Conservation (phyloP, 2,113 vertebrate species). For the Dasypus novemcinctus region DNA sequence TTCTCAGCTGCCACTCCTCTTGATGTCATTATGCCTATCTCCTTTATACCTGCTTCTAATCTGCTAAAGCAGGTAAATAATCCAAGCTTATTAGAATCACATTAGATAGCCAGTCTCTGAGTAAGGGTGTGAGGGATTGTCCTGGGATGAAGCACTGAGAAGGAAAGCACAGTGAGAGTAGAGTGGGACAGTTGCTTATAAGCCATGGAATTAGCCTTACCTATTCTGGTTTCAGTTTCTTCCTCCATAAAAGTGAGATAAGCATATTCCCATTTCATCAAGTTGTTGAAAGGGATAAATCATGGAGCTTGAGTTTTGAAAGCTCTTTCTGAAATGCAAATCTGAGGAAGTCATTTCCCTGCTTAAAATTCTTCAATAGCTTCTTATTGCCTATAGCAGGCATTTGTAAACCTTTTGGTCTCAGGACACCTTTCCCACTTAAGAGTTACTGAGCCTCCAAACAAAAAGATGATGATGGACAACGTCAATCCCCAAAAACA, state of each 20-base stretch:
- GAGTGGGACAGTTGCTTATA: neutral
- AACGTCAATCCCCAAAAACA: too few relatives aligned
- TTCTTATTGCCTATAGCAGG: neutral
- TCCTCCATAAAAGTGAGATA: neutral
- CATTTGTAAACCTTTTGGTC: neutral
- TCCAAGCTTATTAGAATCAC: neutral
- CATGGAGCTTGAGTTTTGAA: neutral
- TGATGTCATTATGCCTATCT: neutral
- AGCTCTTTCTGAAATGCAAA: conserved; percentile 28
- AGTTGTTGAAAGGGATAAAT: neutral
- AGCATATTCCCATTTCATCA: neutral
- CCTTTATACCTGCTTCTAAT: neutral
- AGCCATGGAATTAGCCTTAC: neutral
- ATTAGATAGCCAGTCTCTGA: neutral
- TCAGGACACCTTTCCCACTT: neutral
- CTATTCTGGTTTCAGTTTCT: neutral
- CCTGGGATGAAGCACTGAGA: neutral
- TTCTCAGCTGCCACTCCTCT: neutral
- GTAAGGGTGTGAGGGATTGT: neutral
- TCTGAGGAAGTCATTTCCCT: conserved; percentile 15
- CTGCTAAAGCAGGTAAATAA: neutral
- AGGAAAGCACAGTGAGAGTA: neutral
- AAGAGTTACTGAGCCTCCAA: neutral
- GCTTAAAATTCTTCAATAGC: conserved; percentile 11
- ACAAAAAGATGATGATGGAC: too few relatives aligned